Percentiles rank a stretch among this genome's conserved stretches.
phyloP scores from a whole-genome alignment of 2,797 vertebrate species.

The Prionace glauca region DNA sequence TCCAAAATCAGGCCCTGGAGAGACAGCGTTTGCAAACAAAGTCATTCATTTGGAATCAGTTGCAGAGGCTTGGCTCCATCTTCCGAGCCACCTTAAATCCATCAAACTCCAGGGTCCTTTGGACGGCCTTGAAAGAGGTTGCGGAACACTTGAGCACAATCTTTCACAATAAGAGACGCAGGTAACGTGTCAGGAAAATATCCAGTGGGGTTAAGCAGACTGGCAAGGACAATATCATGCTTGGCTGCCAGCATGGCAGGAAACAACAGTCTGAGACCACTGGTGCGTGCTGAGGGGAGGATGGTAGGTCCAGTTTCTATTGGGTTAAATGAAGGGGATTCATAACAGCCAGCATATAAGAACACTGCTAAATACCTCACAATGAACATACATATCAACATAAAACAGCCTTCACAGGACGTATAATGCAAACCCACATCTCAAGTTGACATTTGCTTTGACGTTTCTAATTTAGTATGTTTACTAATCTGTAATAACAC shows the following conservation, averaged over 20 bases:
- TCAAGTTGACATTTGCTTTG: background rate
- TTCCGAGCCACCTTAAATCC: background rate
- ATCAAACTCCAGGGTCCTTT: background rate
- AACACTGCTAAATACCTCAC: background rate
- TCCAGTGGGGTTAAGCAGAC: background rate
- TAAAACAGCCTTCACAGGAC: background rate
- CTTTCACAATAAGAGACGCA: background rate
- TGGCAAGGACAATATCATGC: background rate
- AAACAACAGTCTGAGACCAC: background rate
- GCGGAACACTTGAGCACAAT: background rate
- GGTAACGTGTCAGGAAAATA: background rate
- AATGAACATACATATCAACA: background rate
- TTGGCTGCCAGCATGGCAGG: background rate
- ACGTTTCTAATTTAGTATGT: conserved; percentile 16
- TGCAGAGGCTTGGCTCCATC: background rate
- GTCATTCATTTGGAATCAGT: background rate
- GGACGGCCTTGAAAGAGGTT: background rate
- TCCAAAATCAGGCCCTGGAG: background rate
- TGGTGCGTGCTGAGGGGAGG: background rate
- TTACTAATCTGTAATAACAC: conserved; percentile 14
- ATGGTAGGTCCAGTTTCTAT: background rate
- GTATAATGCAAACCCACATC: background rate
- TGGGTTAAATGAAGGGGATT: background rate
- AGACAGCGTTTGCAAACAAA: background rate
- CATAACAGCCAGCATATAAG: background rate